Evolutionary conservation across 2,888 invertebrate genomes (phyloP).

Genomic region (Caprella mutica): DNA sequence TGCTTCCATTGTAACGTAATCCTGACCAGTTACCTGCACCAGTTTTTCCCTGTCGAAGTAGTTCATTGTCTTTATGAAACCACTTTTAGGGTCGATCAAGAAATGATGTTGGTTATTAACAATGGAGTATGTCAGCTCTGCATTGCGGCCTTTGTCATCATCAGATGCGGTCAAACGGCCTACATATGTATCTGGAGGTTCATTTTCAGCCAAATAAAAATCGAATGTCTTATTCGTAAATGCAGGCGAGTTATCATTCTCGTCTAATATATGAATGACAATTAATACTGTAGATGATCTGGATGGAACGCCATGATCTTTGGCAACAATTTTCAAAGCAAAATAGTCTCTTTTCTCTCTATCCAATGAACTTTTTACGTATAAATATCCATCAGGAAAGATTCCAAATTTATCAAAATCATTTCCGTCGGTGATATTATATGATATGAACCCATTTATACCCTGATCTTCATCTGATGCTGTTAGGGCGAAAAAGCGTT

Average conservation of each 20-base stretch:
- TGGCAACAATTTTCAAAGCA: conserved; percentile 70
- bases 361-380: conserved; percentile 73
- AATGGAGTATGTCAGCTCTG: conserved; percentile 73
- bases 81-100: conserved; percentile 75
- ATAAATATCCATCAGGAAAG: conserved; percentile 87
- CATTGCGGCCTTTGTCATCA: conserved; percentile 78
- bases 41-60: conserved; percentile 81
- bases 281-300: conserved; percentile 73
- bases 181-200: conserved; percentile 77
- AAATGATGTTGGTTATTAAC: conserved; percentile 66
- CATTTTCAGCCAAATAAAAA: conserved; percentile 78
- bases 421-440: conserved; percentile 76
- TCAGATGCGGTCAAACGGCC: conserved; percentile 83
- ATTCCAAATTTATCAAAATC: conserved; percentile 76
- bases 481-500: conserved; percentile 74
- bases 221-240: conserved; percentile 84
- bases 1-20: conserved; percentile 70
- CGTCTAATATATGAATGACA: conserved; percentile 84
- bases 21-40: conserved; percentile 62
- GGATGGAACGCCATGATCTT: conserved; percentile 64
- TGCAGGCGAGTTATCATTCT: conserved; percentile 89
- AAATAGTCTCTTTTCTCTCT: conserved; percentile 85
- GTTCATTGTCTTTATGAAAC: conserved; percentile 72
- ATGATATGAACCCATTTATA: conserved; percentile 63
- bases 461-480: conserved; percentile 83